phyloP scores from a whole-genome alignment of 1,140 invertebrate species.

The Araneus ventricosus region DNA sequence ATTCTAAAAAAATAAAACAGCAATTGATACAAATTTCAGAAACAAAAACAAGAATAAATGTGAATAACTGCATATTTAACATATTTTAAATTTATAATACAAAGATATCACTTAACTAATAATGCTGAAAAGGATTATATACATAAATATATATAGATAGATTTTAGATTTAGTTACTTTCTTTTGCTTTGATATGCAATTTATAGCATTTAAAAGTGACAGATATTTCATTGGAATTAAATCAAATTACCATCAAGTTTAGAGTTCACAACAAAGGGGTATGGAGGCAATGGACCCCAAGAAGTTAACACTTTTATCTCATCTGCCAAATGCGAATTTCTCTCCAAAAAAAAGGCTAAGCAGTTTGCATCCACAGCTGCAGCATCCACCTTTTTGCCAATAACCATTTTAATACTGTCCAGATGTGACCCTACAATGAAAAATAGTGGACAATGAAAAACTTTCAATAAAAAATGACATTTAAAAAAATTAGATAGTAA shows the following conservation, averaged over 20 bases:
- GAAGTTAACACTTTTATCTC: conserved; percentile 83
- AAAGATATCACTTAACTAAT: too few species aligned
- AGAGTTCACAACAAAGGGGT: conserved; percentile 83
- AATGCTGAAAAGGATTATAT: too few species aligned
- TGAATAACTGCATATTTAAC: not conserved
- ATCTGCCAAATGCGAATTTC: conserved; percentile 82
- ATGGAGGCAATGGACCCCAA: conserved; percentile 84
- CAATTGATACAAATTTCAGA: not conserved
- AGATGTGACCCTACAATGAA: conserved; percentile 83
- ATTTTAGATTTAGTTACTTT: too few species aligned
- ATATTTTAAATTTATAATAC: not conserved
- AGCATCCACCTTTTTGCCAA: conserved; percentile 84
- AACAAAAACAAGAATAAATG: too few species aligned
- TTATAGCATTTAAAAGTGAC: not conserved
- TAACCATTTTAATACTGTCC: conserved; percentile 84
- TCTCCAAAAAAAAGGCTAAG: conserved; percentile 82
- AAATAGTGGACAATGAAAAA: conserved; percentile 76
- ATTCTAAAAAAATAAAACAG: conserved; percentile 78
- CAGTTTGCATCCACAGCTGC: conserved; percentile 84
- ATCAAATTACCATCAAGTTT: conserved; percentile 81
- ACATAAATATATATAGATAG: too few species aligned
- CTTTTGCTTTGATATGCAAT: not conserved
- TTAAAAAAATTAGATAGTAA: not conserved
- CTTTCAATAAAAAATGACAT: not conserved
- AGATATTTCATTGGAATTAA: too few species aligned